Evolutionary conservation across 2,797 vertebrate species (phyloP).

Genomic region (Cossypha polioptera): DNA sequence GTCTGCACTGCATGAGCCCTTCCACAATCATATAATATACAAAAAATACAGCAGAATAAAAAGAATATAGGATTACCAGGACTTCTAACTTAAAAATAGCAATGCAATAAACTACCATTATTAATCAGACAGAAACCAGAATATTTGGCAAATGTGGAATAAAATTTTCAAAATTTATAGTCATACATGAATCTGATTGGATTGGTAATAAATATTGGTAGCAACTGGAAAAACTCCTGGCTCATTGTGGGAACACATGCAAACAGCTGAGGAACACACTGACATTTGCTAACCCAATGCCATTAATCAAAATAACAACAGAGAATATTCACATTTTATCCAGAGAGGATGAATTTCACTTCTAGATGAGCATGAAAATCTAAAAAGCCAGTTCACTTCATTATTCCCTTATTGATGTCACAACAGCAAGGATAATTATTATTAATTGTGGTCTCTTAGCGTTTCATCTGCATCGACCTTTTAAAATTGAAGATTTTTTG

Average conservation of each 20-base stretch:
- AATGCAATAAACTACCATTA: background rate
- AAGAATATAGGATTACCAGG: background rate
- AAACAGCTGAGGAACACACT: background rate
- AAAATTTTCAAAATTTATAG: background rate
- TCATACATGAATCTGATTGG: background rate
- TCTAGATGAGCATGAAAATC: background rate
- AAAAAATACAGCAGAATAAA: background rate
- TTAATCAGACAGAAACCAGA: background rate
- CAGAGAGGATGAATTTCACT: background rate
- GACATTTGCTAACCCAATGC: background rate
- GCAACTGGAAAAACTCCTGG: background rate
- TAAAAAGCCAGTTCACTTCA: background rate
- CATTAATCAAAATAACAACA: background rate
- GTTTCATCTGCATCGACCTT: background rate
- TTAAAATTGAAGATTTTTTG: background rate
- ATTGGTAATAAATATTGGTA: background rate
- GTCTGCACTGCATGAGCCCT: background rate
- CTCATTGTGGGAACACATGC: background rate
- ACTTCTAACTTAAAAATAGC: background rate
- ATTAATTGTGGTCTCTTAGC: background rate
- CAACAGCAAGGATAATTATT: background rate
- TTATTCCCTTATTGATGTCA: background rate
- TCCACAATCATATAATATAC: accelerated
- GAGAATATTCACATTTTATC: background rate
- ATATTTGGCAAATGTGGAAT: background rate